phyloP scores from a whole-genome alignment of 2,888 invertebrate species.

The Bruchidius siliquastri region DNA sequence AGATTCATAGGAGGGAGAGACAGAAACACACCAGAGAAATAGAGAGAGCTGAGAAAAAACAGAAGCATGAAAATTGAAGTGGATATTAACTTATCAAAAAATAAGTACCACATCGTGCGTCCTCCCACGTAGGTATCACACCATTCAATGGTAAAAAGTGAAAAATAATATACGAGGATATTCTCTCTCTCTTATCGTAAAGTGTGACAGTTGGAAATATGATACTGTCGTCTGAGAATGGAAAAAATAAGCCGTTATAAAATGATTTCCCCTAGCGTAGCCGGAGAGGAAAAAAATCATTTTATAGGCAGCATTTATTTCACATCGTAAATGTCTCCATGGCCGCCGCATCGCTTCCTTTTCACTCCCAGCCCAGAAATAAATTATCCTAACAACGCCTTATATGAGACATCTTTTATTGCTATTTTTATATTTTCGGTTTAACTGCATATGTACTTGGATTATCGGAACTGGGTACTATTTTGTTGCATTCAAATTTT shows the following conservation, averaged over 20 bases:
- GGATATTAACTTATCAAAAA: not conserved
- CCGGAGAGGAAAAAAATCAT: not conserved
- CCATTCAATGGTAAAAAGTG: not conserved
- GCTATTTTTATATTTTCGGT: not conserved
- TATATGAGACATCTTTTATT: not conserved
- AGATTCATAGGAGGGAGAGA: too few species aligned
- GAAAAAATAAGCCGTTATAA: not conserved
- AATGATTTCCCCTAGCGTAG: not conserved
- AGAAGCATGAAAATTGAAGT: not conserved
- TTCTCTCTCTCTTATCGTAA: not conserved
- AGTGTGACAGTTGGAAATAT: not conserved
- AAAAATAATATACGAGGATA: not conserved
- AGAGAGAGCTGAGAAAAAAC: too few species aligned
- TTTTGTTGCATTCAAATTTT: too few species aligned
- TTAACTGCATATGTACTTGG: not conserved
- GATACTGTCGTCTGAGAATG: not conserved
- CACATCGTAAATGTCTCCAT: not conserved
- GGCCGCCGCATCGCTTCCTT: not conserved
- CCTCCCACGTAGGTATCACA: not conserved
- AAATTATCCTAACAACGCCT: not conserved
- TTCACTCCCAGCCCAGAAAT: not conserved
- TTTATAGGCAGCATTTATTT: not conserved
- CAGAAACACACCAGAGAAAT: too few species aligned
- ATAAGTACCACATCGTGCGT: not conserved
- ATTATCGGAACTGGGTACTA: too few species aligned